Base-by-base conservation (phyloP, 1,140 invertebrate genomes). In the Drosophila virilis region DNA sequence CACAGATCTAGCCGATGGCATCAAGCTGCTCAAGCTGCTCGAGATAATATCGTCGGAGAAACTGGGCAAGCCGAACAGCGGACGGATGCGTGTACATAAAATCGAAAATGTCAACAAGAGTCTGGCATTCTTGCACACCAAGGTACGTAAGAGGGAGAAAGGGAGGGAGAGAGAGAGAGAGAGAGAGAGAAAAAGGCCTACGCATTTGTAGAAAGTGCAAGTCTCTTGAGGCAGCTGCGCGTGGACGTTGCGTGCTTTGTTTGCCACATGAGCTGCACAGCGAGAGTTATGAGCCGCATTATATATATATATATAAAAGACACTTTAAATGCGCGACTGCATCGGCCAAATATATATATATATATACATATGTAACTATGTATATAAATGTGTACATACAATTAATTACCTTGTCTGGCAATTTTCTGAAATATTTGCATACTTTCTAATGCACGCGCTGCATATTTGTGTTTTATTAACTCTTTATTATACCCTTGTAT, bases 71-170 rank as follows among this genome's bases (percentile, higher is more conserved):
- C 98, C 98, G 64, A 99, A 99, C 94, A 97, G 96, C 92, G 99
- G 98, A 17, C 95, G 96, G 70, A 98, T 99, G 97, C 94, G 98
- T 82, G 98, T 99, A 28, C 99, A 99, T 93, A 99, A 99, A 94
- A 98, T 99, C 43, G 99, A 99, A 94, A 99, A 99, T 93, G 97
- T 99, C 78, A 99, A 99, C 94, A 99, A 98, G 93, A 98, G 97
- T 91, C 94, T 99, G 78, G 97, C 97, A 75, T 99, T 99, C 93
- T 94, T 99, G 51, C 98, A 99, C 92, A 99, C 98, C 52, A 98
- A 99, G 96, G 98, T 98, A 93, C 93, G 92, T 82, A 28, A 6
- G 17, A 60, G 9, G 15, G 46, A 42, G 46, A 48, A 6, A 33
- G n/a, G 6, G 1, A 40, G 8, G 6, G 28, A 54, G 32, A 32